Evolutionary conservation across 2,888 invertebrate species (phyloP).

Genomic region (Meloe dianella): DNA sequence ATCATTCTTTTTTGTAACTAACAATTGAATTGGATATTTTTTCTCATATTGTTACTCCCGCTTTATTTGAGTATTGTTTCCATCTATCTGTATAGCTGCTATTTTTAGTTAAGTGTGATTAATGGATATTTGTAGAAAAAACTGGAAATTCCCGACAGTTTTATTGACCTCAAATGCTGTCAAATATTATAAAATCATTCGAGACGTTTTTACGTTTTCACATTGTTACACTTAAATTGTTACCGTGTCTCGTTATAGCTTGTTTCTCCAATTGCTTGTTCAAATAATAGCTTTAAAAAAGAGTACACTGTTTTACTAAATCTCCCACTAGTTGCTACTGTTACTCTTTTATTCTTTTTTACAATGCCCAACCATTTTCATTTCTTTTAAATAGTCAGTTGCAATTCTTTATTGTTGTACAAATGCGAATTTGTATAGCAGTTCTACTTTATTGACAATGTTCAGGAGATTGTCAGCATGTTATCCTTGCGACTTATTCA

Average conservation of each 20-base stretch:
- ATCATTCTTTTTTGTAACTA: slow-evolving; percentile 10
- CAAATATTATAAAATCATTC: neutral
- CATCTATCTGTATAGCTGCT: neutral
- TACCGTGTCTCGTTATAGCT: neutral
- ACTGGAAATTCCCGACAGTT: neutral
- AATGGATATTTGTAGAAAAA: slow-evolving; percentile 14
- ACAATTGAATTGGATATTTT: slow-evolving; percentile 20
- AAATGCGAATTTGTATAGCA: neutral
- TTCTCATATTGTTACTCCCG: slow-evolving; percentile 18
- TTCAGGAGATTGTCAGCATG: slow-evolving; percentile 20
- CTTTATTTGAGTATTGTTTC: slow-evolving; percentile 17
- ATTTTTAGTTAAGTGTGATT: slow-evolving; percentile 17
- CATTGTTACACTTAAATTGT: neutral
- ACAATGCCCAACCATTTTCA: neutral
- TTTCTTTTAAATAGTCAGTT: neutral
- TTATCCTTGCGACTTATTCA: slow-evolving; percentile 31
- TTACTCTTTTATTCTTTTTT: neutral
- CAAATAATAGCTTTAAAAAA: neutral
- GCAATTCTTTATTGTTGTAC: neutral
- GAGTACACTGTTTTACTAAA: neutral
- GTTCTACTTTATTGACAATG: neutral
- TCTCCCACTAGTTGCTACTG: slow-evolving; percentile 1
- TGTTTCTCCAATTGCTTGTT: slow-evolving; percentile 3
- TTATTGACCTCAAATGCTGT: slow-evolving; percentile 6
- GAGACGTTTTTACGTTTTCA: neutral